These are phyloP conservation scores for Synergus laeviventris DNA, from an alignment of 2,888 invertebrate genomes.

Conservation along the genomic window DNA sequence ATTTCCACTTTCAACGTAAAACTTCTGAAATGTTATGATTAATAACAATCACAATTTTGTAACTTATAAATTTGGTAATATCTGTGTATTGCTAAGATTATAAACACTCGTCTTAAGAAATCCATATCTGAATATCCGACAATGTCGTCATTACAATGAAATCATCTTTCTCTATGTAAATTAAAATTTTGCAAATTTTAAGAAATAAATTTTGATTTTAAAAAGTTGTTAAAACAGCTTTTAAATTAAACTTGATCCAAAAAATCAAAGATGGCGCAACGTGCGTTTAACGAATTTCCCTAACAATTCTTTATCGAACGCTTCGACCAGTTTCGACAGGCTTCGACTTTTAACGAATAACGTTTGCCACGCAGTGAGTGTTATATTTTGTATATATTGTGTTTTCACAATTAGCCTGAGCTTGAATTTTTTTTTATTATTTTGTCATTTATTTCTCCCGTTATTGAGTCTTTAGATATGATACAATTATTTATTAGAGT, in stretches of 20 bases:
- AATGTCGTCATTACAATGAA: not conserved
- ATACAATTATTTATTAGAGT: not conserved
- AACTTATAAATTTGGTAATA: not conserved
- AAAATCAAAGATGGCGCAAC: not conserved
- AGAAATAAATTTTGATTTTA: not conserved
- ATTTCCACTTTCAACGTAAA: not conserved
- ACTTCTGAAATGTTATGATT: not conserved
- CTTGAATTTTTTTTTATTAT: not conserved
- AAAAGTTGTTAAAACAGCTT: not conserved
- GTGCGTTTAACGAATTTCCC: not conserved
- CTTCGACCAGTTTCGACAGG: not conserved
- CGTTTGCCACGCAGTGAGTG: not conserved
- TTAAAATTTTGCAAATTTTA: not conserved
- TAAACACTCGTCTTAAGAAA: not conserved
- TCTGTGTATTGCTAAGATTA: not conserved
- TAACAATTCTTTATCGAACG: constrained; percentile 2
- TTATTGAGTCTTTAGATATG: not conserved
- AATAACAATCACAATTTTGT: not conserved
- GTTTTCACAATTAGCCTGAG: too few species aligned
- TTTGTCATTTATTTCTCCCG: not conserved
- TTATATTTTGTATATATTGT: not conserved
- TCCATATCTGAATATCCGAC: not conserved
- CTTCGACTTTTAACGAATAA: not conserved
- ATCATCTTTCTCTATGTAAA: not conserved
- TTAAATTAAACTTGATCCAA: not conserved